Evolutionary conservation across 1,140 invertebrate species (phyloP), one percentile per base, ranked within the genome.

Genomic region (Solenopsis invicta): DNA sequence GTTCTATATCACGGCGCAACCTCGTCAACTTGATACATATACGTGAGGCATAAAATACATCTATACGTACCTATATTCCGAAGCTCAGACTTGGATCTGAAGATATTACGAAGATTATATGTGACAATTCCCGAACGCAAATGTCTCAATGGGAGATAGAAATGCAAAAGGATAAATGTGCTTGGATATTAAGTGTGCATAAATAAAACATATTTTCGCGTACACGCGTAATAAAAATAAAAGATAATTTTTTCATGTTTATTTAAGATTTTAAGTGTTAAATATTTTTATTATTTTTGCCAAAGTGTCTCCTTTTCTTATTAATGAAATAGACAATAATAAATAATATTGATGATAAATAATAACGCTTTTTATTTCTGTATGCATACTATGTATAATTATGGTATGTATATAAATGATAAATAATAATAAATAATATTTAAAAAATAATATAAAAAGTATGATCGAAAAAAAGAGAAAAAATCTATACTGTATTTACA

Each of bases 1-100:
- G 69, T 29, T 37, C 54, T 61, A 50, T 61, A 84, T 61, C 69
- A 74, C 18, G 16, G 67, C 18, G 54, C 56, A 37, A 61, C n/a
- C 54, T 74, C 69, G 69, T 84, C 67, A 84, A 84, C 29, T 84
- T 61, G 69, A 74, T 84, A 61, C 18, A 84, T 61, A 48, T 61
- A 48, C 71, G 24, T 18, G 21, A 50, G 37, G 41, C 54, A 75
- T 75, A 84, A 75, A 84, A 75, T 59, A 61, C 41, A 74, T 76
- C 6, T 67, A 45, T 45, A 48, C 21, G 13, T 48, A 10, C 41
- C 6, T 61, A 10, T 18, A 72, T 16, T 59, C 13, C 67, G 13
- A 62, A 13, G n/a, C 21, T 37, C n/a, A 29, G 52, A 59, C 3
- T n/a, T 75, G 1, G 10, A 56, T 59, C 56, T 16, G 16, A 62